Base-by-base conservation (phyloP, 2,113 vertebrate species). In the Hymenochirus boettgeri region DNA sequence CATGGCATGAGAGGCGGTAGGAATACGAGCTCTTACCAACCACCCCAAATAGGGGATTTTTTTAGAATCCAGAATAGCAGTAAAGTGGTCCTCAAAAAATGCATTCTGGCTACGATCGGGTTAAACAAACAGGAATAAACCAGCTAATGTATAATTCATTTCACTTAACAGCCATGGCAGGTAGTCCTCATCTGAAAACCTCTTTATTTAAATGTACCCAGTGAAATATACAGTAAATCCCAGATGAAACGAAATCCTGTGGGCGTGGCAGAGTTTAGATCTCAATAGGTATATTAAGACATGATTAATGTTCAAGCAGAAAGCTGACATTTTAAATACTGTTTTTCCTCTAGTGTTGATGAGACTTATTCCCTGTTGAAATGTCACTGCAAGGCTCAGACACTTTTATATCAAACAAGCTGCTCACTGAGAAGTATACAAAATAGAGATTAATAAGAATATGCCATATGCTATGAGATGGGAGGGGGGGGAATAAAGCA, bases 291-390 rank as follows among this genome's bases (percentile, higher is more conserved):
- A 60, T 69, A 69, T 69, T 69, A 69, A 69, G 57, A 52, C 24
- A 42, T 69, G 65, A 69, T 69, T 69, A 69, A 69, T 69, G 56
- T 60, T 69, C 57, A 45, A 45, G 65, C 23, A 59, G 64, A 69
- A 45, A 59, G 65, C 56, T 69, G 65, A 69, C 65, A 69, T 69
- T 69, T 69, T 69, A 69, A 69, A 69, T 69, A 60, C 56, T 69
- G 65, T 69, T 69, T 69, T 69, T 60, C 65, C 56, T 60, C 56
- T 69, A 60, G 35, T 46, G 56, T 69, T 69, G 56, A 69, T 69
- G 65, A 69, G 57, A 69, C 56, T 59, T 69, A 69, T 69, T 69
- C 65, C 57, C 46, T 69, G 35, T 33, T 60, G 56, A 69, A 69
- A 69, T 69, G 65, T 69, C 65, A 69, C 56, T 12, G 57, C 26